These are phyloP conservation scores for Armadillidium nasatum DNA, from an alignment of 1,140 invertebrate genomes.

Conservation along the genomic window DNA sequence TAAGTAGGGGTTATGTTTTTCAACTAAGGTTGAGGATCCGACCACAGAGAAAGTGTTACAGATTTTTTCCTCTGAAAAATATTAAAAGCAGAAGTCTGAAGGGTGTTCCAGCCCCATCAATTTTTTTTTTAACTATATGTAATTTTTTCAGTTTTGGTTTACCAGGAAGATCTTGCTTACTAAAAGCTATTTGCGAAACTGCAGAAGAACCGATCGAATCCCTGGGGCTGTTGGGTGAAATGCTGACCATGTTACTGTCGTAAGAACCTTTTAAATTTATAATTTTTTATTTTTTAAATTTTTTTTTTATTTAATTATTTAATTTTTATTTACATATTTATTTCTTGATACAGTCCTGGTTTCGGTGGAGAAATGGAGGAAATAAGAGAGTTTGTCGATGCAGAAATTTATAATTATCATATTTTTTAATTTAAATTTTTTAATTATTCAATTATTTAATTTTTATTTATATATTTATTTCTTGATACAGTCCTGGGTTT, in stretches of 20 bases:
- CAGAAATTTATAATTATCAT: too few species aligned
- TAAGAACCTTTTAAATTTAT: too few species aligned
- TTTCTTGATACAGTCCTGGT: conserved; percentile 22
- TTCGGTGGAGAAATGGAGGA: conserved; percentile 13
- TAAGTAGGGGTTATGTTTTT: too few species aligned
- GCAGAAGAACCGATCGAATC: conserved; percentile 23
- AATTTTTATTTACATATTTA: background rate
- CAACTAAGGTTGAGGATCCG: too few species aligned
- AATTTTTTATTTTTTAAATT: too few species aligned
- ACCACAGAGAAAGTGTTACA: too few species aligned
- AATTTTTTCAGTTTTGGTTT: conserved; percentile 23
- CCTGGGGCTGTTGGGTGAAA: conserved; percentile 28
- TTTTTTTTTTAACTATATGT: background rate
- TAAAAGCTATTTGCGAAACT: conserved; percentile 30
- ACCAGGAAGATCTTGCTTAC: conserved; percentile 28
- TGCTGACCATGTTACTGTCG: conserved; percentile 32
- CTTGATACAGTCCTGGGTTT: conserved; percentile 21
- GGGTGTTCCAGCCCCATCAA: too few species aligned
- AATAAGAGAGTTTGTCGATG: conserved; percentile 6
- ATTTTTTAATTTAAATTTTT: too few species aligned
- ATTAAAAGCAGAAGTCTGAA: too few species aligned
- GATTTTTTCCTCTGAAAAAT: too few species aligned
- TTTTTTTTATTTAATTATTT: too few species aligned
- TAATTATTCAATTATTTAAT: too few species aligned
- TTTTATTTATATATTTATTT: background rate